Conservation (phyloP, 2,113 vertebrate genomes). For the Syrmaticus mikado region DNA sequence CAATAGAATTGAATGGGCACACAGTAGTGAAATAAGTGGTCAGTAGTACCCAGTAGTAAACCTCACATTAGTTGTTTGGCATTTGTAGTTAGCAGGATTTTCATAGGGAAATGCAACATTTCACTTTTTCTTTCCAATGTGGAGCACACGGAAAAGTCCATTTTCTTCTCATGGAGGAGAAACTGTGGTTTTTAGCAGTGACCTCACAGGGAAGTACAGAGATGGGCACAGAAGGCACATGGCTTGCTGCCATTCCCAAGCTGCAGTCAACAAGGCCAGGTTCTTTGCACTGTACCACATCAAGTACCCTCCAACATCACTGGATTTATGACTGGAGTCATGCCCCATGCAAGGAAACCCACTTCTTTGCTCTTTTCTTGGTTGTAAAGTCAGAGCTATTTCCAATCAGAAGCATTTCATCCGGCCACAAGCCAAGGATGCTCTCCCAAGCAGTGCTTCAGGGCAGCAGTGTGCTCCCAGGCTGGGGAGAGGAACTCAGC, state of each 20-base stretch:
- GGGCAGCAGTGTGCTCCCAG: not conserved
- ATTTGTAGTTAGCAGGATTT: not conserved
- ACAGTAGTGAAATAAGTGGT: accelerated
- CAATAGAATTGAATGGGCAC: accelerated
- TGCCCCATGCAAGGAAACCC: not conserved
- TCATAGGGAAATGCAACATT: accelerated
- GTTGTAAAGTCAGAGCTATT: accelerated
- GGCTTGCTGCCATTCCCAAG: not conserved
- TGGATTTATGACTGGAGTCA: not conserved
- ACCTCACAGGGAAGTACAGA: not conserved
- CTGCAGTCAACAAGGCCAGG: not conserved
- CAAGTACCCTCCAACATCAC: not conserved
- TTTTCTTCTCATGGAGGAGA: not conserved
- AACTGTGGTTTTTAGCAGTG: not conserved
- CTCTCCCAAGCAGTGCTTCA: not conserved
- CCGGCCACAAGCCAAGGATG: not conserved
- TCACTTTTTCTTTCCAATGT: not conserved
- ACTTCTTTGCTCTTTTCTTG: not conserved
- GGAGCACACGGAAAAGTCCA: not conserved
- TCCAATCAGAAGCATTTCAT: accelerated
- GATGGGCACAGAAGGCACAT: not conserved
- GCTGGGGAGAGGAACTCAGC: not conserved
- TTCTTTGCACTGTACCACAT: not conserved
- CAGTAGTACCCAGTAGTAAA: not conserved
- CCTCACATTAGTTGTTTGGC: not conserved